Base-by-base conservation (phyloP, 1,140 invertebrate genomes). In the Zophobas atratus region DNA sequence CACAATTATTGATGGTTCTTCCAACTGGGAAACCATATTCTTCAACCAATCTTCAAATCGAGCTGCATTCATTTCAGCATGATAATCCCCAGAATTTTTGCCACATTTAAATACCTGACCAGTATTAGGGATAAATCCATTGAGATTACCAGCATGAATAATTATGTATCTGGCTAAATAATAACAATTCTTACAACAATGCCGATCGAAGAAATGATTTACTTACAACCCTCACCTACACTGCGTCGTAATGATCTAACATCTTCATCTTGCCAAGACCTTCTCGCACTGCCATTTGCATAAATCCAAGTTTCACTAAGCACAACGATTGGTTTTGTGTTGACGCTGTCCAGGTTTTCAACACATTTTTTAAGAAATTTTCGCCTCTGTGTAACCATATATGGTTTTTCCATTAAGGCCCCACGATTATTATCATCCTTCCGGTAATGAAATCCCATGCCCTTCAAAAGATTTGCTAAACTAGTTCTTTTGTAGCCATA, bases 301-400 rank as follows among this genome's bases (percentile, higher is more conserved):
- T 38, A 70, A 2, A 70, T n/a, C 63, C 63, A 70, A 20, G 63
- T 70, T 39, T 70, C 63, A 39, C 41, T 38, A 34, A 70, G 8
- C 2, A 60, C 0, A 1, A 60, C 56, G 6, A 70, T 2, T 3
- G 36, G 0, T 39, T 39, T 70, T 6, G 49, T 5, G 49, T 41
- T 39, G 3, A 4, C 5, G 5, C 2, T 5, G 2, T 2, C 0
- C 36, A 38, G n/a, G 41, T 70, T 70, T 38, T 70, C 63, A 2
- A 70, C 6, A 41, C 41, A 70, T 5, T 46, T 36, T 1, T 70
- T 36, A 2, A 70, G 41, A 41, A 70, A 70, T 35, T 6, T 39
- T 32, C 34, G 2, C 1, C 36, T 2, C n/a, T 46, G 33, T 2
- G 20, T 36, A 1, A 43, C 43, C 8, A 70, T 38, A 39, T 38